phyloP scores from a whole-genome alignment of 92 coral and sea anemone species.

The Paragorgia papillata region DNA sequence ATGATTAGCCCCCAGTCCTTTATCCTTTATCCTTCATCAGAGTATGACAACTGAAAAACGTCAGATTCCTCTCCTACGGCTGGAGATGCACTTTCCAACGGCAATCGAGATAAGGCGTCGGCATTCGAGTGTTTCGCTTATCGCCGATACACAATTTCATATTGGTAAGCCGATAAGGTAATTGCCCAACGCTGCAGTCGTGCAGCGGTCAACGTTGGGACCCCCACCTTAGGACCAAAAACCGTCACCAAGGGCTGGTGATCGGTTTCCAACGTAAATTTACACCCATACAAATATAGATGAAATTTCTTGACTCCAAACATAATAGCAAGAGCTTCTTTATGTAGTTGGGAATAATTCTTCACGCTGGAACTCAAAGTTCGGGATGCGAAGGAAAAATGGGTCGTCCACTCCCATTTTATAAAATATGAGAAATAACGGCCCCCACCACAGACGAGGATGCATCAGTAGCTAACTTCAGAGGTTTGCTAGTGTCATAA shows the following conservation, averaged over 20 bases:
- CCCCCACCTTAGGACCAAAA: constrained; percentile 40
- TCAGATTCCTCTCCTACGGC: no score
- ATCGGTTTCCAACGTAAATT: constrained; percentile 52
- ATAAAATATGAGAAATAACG: constrained; percentile 42
- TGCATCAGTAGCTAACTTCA: constrained; percentile 61
- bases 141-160: constrained; percentile 55
- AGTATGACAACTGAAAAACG: no score
- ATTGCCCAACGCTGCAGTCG: constrained; percentile 59
- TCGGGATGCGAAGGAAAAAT: no score
- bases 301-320: constrained; percentile 55
- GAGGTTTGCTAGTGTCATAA: constrained; percentile 47
- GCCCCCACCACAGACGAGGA: constrained; percentile 49
- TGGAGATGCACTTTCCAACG: no score
- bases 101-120: no score
- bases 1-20: no score
- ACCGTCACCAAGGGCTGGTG: constrained; percentile 50
- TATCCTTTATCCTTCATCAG: no score
- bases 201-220: constrained; percentile 32
- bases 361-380: constrained; percentile 58
- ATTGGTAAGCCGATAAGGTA: constrained; percentile 47
- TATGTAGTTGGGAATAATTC: constrained; percentile 59
- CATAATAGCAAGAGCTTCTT: constrained; percentile 57
- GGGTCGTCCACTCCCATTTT: constrained; percentile 43
- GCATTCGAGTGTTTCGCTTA: constrained; percentile 34
- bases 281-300: constrained; percentile 51